Evolutionary conservation across 2,888 invertebrate species (phyloP), one percentile per base, ranked within the genome.

Genomic region (Zaprionus lineosus): DNA sequence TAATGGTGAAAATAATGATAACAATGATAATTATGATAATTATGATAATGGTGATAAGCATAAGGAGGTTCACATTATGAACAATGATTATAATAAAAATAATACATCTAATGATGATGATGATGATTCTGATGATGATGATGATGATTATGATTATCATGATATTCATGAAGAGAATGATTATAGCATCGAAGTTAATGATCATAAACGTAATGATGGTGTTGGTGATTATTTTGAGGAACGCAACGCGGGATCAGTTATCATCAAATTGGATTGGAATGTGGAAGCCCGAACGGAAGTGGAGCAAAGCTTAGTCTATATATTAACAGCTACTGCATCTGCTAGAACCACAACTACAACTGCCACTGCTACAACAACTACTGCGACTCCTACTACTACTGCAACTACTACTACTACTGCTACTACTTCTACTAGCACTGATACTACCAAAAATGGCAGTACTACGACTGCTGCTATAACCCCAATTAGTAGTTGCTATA

Each of bases 401-500:
- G 56, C 40, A 65, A 47, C 43, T 58, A 53, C 58, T 61, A 43
- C 31, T 64, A 66, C 52, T 55, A 57, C 44, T 36, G 51, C 47
- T 4, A 47, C 47, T 41, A 41, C 55, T 46, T 44, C 60, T 36
- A 43, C 41, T 26, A 31, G 52, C 15, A 31, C 39, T 36, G 31
- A 40, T 41, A 46, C 29, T 52, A 57, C 36, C 52, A 56, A 29
- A 52, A 46, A 19, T 59, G 63, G 50, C 71, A 61, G 37, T 72
- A 68, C 37, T 61, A 66, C 59, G 52, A 67, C 47, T 52, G 50
- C 71, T 58, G 50, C 60, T 76, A 43, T 66, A 74, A 51, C 63
- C 71, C 82, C 85, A 67, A 71, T 68, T 58, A 57, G 66, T 74
- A 74, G 68, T 74, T n/a, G n/a, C n/a, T n/a, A n/a, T n/a, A 24